Conservation (phyloP, 2,888 invertebrate species). For the Brenthis hecate region DNA sequence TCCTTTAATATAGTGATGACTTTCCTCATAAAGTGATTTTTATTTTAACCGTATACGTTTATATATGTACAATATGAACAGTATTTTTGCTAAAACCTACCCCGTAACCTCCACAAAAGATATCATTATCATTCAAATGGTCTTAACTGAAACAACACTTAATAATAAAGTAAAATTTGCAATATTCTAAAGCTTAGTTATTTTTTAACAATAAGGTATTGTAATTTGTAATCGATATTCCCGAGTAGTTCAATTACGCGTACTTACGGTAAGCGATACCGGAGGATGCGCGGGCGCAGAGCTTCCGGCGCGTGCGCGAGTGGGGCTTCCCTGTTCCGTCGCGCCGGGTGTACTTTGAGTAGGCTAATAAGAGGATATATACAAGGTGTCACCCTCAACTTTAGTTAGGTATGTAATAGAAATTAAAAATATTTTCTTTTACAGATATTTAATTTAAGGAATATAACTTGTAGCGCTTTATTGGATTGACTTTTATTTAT, state of each 20-base stretch:
- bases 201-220: constrained; percentile 15
- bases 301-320: constrained; percentile 76
- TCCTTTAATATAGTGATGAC: too few species aligned
- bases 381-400: constrained; percentile 12
- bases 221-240: constrained; percentile 41
- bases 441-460: too few species aligned
- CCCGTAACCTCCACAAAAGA: too few species aligned
- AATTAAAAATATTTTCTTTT: background rate
- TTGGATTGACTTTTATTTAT: too few species aligned
- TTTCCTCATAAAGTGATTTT: too few species aligned
- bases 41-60: too few species aligned
- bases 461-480: too few species aligned
- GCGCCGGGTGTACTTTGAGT: constrained; percentile 29
- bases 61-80: too few species aligned
- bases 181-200: background rate
- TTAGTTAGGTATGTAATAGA: background rate
- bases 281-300: constrained; percentile 72
- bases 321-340: constrained; percentile 78
- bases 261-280: constrained; percentile 68
- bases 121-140: too few species aligned
- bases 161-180: background rate
- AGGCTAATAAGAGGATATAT: constrained; percentile 11
- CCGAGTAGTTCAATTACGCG: constrained; percentile 51
- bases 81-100: too few species aligned
- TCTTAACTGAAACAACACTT: background rate